Conservation (phyloP, 2,888 invertebrate species). For the Hypercompe scribonia region DNA sequence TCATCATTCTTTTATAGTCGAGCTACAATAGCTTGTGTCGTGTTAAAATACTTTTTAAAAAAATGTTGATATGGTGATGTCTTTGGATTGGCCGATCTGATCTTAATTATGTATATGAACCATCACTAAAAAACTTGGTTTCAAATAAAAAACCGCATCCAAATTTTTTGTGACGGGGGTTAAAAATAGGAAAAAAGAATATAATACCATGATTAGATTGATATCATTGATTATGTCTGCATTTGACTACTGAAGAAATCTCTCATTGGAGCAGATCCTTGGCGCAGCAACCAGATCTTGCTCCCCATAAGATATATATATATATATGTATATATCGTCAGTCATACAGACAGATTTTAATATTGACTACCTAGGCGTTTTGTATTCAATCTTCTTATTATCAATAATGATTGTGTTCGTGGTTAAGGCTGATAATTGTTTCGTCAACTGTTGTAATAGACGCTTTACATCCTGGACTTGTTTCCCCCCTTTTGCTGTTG, state of each 20-base stretch:
- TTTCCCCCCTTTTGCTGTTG: slow-evolving; percentile 16
- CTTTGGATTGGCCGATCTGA: too few relatives aligned
- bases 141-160: too few relatives aligned
- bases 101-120: too few relatives aligned
- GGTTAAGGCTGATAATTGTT: slow-evolving; percentile 32
- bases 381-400: neutral
- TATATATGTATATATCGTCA: too few relatives aligned
- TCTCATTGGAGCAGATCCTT: neutral
- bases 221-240: neutral
- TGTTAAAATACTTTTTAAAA: too few relatives aligned
- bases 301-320: too few relatives aligned
- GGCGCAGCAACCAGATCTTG: neutral
- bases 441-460: slow-evolving; percentile 32
- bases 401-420: slow-evolving; percentile 35
- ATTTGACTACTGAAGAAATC: neutral
- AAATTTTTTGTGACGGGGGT: too few relatives aligned
- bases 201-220: neutral
- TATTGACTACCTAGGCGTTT: neutral
- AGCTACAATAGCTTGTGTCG: too few relatives aligned
- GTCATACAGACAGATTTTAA: neutral
- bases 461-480: slow-evolving; percentile 33
- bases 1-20: too few relatives aligned
- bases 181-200: too few relatives aligned
- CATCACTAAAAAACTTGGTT: too few relatives aligned
- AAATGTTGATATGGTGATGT: too few relatives aligned